These are phyloP conservation scores for Zonotrichia albicollis DNA, from an alignment of 2,797 vertebrate species.

Conservation along the genomic window DNA sequence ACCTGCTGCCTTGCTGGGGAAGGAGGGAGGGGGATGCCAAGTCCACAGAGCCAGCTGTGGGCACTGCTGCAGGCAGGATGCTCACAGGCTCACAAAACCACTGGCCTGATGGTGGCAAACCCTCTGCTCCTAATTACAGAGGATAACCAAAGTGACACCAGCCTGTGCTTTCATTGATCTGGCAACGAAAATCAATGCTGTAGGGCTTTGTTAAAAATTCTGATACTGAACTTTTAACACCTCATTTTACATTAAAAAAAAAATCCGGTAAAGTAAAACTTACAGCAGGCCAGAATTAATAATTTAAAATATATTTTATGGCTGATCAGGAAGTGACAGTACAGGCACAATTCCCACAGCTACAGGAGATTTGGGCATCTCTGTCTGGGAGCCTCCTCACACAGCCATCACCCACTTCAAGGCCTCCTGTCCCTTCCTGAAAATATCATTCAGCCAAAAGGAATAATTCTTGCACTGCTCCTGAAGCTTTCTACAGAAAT, in stretches of 20 bases:
- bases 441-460: not conserved
- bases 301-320: not conserved
- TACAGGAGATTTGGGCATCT: not conserved
- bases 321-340: not conserved
- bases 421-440: not conserved
- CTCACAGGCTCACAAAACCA: not conserved
- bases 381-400: not conserved
- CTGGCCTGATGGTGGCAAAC: not conserved
- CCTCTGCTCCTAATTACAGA: constrained; percentile 3
- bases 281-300: not conserved
- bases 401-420: not conserved
- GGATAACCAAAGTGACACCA: not conserved
- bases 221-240: not conserved
- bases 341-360: not conserved
- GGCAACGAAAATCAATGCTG: not conserved
- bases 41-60: not conserved
- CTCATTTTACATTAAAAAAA: not conserved
- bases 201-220: not conserved
- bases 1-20: not conserved
- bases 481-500: not conserved
- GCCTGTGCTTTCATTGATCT: not conserved
- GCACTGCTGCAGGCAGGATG: not conserved
- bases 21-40: not conserved
- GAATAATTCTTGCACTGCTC: not conserved
- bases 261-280: not conserved